These are phyloP conservation scores for Philaenus spumarius DNA, from an alignment of 1,140 invertebrate species.

Conservation along the genomic window DNA sequence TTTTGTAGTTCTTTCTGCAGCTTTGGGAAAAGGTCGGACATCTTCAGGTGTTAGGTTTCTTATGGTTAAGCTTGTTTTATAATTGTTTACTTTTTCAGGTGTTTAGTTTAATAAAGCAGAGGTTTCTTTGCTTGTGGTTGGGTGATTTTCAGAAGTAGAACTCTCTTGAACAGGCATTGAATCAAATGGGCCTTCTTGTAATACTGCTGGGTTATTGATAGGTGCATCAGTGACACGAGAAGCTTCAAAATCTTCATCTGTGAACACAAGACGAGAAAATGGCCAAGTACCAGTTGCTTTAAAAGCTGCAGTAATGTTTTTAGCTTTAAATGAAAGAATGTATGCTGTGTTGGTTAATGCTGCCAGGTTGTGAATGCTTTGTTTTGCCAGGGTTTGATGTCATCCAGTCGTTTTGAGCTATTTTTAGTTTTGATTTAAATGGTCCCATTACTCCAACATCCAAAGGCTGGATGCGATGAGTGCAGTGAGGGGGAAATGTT, in stretches of 20 bases:
- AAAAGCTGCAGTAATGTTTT: not conserved
- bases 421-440: conserved; percentile 18
- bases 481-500: conserved; percentile 25
- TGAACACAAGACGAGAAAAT: not conserved
- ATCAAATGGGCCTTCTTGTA: not conserved
- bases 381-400: not conserved
- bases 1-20: not conserved
- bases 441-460: conserved; percentile 22
- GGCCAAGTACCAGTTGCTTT: not conserved
- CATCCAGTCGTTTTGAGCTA: conserved; percentile 3
- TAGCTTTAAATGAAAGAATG: not conserved
- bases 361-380: conserved; percentile 8
- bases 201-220: not conserved
- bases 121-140: not conserved
- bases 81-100: not conserved
- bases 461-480: conserved; percentile 25
- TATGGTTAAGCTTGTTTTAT: not conserved
- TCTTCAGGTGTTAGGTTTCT: not conserved
- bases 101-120: not conserved
- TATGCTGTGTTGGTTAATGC: conserved; percentile 7
- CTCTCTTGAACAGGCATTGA: not conserved
- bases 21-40: not conserved
- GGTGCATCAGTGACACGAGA: not conserved
- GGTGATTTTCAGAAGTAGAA: not conserved
- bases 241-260: not conserved